phyloP scores from a whole-genome alignment of 2,888 invertebrate species.

The Hesperia comma region DNA sequence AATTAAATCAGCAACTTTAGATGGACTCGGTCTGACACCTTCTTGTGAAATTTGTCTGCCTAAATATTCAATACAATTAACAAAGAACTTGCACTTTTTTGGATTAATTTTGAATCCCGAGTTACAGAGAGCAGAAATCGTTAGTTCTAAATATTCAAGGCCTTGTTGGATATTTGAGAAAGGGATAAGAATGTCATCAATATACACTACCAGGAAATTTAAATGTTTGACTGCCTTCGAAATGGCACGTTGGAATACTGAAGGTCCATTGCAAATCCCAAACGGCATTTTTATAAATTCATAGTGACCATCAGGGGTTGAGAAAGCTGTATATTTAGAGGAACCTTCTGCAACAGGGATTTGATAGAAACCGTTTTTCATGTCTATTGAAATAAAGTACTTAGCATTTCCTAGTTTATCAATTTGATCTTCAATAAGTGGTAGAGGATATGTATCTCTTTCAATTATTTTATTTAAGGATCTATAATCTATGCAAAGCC shows the following conservation, averaged over 20 bases:
- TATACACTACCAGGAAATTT: too few species aligned
- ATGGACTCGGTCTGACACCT: slow-evolving; percentile 1
- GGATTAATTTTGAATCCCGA: too few species aligned
- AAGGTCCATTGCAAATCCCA: slow-evolving; percentile 43
- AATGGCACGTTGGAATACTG: slow-evolving; percentile 44
- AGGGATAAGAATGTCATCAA: too few species aligned
- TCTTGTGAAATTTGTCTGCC: not conserved
- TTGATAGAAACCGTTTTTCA: slow-evolving; percentile 42
- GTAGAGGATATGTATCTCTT: slow-evolving; percentile 43
- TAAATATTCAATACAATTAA: not conserved
- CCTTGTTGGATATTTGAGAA: too few species aligned
- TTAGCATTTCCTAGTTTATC: slow-evolving; percentile 42
- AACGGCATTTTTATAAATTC: slow-evolving; percentile 45
- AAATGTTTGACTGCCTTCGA: slow-evolving; percentile 37
- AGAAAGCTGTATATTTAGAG: slow-evolving; percentile 42
- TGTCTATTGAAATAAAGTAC: slow-evolving; percentile 39
- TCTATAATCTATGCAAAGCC: slow-evolving; percentile 43
- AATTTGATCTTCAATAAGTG: slow-evolving; percentile 44
- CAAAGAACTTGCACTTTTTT: not conserved
- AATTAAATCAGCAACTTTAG: not conserved
- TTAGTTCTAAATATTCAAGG: too few species aligned
- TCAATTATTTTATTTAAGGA: slow-evolving; percentile 40
- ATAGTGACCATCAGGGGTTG: slow-evolving; percentile 39
- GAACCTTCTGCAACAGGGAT: slow-evolving; percentile 37
- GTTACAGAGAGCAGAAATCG: too few species aligned